phyloP scores from a whole-genome alignment of 2,888 invertebrate species.

The Falcaria lacertinaria region DNA sequence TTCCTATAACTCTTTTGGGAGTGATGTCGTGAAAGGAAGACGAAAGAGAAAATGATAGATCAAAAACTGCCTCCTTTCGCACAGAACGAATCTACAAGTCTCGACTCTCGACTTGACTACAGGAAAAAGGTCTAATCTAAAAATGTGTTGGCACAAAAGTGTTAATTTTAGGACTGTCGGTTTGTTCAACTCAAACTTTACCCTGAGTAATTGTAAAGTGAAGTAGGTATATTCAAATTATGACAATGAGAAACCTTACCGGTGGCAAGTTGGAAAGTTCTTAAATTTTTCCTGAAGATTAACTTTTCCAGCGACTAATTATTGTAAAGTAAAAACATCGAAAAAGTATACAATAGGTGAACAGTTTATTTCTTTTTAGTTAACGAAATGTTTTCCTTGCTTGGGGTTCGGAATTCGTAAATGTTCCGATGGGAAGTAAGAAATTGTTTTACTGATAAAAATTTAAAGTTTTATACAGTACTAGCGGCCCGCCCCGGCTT shows the following conservation, averaged over 20 bases:
- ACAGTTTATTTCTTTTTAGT: background rate
- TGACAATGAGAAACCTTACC: slow-evolving; percentile 20
- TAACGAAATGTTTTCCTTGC: background rate
- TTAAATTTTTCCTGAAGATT: slow-evolving; percentile 11
- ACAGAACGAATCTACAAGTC: too few relatives aligned
- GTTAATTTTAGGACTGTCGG: slow-evolving; percentile 21
- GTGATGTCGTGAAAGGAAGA: too few relatives aligned
- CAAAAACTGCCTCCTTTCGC: too few relatives aligned
- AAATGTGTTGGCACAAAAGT: too few relatives aligned
- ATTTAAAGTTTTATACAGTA: too few relatives aligned
- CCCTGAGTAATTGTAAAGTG: slow-evolving; percentile 13
- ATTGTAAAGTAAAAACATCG: slow-evolving; percentile 20
- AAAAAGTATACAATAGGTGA: too few relatives aligned
- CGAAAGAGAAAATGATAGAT: too few relatives aligned
- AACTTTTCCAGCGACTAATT: slow-evolving; percentile 16
- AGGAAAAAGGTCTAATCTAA: too few relatives aligned
- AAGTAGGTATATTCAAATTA: slow-evolving; percentile 20
- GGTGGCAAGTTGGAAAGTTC: slow-evolving; percentile 20
- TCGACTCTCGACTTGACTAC: too few relatives aligned
- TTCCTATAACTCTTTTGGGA: too few relatives aligned
- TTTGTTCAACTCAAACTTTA: slow-evolving; percentile 10
- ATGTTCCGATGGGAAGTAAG: background rate
- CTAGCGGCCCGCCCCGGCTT: too few relatives aligned
- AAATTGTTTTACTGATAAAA: background rate
- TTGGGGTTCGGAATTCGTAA: background rate